phyloP scores from a whole-genome alignment of 2,888 invertebrate genomes.

The Thymelicus acteon region DNA sequence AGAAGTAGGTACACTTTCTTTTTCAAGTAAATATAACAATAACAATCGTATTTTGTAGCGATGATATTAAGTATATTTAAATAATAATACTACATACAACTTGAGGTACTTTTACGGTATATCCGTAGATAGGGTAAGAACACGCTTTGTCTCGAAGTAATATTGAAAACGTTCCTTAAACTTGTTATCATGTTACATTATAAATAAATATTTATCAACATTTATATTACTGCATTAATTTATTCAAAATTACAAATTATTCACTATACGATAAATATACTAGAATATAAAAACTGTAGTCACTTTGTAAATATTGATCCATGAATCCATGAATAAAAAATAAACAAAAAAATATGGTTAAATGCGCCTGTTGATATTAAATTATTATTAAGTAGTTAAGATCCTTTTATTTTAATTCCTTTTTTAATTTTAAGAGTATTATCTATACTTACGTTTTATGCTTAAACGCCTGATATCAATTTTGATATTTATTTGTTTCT shows the following conservation, averaged over 20 bases:
- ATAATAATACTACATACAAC: neutral
- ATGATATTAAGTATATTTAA: neutral
- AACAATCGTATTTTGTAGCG: neutral
- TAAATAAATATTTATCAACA: too few species aligned
- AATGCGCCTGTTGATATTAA: constrained; percentile 75
- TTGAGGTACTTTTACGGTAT: neutral
- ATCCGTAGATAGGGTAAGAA: neutral
- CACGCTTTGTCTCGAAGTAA: constrained; percentile 2
- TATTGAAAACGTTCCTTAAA: constrained; percentile 1
- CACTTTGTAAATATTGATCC: constrained; percentile 10
- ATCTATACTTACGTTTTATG: too few species aligned
- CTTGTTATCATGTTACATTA: neutral
- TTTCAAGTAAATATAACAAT: neutral
- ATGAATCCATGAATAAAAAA: constrained; percentile 9
- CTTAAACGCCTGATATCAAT: too few species aligned
- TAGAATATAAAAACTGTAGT: neutral
- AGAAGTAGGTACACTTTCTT: too few species aligned
- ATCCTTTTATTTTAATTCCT: constrained; percentile 41
- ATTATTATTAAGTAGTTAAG: constrained; percentile 54
- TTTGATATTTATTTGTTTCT: too few species aligned
- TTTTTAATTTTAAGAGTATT: constrained; percentile 19
- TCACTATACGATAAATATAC: neutral
- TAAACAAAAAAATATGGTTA: constrained; percentile 60
- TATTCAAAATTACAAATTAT: neutral
- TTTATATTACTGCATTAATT: too few species aligned